phyloP scores from a whole-genome alignment of 2,797 vertebrate species.

The Oryzias dopingdopingensis region DNA sequence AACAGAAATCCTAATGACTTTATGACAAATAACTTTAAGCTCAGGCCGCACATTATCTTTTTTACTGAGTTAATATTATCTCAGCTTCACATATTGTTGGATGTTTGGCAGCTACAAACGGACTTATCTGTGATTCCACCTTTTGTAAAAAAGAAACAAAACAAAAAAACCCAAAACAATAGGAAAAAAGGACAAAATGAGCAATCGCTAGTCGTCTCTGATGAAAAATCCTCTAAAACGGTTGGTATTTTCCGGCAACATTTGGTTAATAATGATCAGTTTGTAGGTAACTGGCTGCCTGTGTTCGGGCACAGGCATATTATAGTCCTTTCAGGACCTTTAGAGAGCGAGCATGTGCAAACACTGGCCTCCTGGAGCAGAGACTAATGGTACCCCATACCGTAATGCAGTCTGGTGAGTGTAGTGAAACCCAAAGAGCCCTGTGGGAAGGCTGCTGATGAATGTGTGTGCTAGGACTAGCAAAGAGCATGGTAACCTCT shows the following conservation, averaged over 20 bases:
- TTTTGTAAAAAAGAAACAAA: background rate
- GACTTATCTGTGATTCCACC: too few species aligned
- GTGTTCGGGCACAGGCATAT: constrained; percentile 1
- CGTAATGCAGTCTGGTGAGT: constrained; percentile 41
- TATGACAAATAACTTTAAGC: too few species aligned
- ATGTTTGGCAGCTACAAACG: too few species aligned
- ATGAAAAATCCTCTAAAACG: background rate
- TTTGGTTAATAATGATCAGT: background rate
- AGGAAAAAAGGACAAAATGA: background rate
- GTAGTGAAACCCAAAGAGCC: constrained; percentile 41
- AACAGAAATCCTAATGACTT: too few species aligned
- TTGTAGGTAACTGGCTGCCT: background rate
- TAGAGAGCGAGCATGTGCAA: constrained; percentile 30
- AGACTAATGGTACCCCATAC: constrained; percentile 33
- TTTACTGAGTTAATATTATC: too few species aligned
- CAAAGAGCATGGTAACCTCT: constrained; percentile 55
- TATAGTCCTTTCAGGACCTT: constrained; percentile 20
- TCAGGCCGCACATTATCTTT: too few species aligned
- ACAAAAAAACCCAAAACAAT: too few species aligned
- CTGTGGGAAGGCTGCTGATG: constrained; percentile 61
- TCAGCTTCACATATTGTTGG: too few species aligned
- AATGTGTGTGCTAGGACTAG: constrained; percentile 52
- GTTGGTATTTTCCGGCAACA: background rate
- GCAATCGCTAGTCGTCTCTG: background rate
- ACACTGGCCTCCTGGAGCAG: constrained; percentile 23